A percentile compares a stretch with the other conserved stretches of the same genome.
phyloP scores from a whole-genome alignment of 1,140 invertebrate species.

The Sitodiplosis mosellana region DNA sequence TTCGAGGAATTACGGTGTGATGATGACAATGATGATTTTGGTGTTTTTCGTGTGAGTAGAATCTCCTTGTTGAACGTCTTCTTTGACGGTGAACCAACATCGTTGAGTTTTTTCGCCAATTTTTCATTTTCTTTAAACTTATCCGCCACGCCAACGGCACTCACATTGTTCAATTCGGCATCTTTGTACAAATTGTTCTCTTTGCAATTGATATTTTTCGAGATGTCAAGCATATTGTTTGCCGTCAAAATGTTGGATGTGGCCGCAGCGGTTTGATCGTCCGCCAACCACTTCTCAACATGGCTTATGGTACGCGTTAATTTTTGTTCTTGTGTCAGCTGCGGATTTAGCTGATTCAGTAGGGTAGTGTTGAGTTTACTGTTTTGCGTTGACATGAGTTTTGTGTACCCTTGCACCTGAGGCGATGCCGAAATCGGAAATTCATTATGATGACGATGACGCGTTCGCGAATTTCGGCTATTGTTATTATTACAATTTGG shows the following conservation, averaged over 20 bases:
- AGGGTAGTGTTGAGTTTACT: constrained; percentile 5
- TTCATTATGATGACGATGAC: not conserved
- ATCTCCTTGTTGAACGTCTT: constrained; percentile 1
- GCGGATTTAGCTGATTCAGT: constrained; percentile 6
- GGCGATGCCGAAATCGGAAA: constrained; percentile 5
- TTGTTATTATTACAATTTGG: too few species aligned
- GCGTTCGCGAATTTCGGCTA: too few species aligned
- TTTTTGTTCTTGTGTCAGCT: constrained; percentile 3
- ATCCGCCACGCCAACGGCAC: constrained; percentile 13
- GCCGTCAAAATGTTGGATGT: not conserved
- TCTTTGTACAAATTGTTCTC: constrained; percentile 16
- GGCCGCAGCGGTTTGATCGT: not conserved
- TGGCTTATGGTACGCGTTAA: constrained; percentile 4
- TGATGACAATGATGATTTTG: not conserved
- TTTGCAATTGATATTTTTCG: not conserved
- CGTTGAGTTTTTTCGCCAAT: not conserved
- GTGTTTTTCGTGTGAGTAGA: not conserved
- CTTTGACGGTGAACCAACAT: not conserved
- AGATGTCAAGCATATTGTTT: not conserved
- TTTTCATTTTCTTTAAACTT: not conserved
- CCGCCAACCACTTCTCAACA: constrained; percentile 8
- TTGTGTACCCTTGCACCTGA: constrained; percentile 15
- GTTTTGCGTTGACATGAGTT: constrained; percentile 6
- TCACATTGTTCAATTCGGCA: constrained; percentile 19
- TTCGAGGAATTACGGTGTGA: not conserved